Base-by-base conservation (phyloP, 2,113 vertebrate genomes). In the Tragelaphus imberbis region DNA sequence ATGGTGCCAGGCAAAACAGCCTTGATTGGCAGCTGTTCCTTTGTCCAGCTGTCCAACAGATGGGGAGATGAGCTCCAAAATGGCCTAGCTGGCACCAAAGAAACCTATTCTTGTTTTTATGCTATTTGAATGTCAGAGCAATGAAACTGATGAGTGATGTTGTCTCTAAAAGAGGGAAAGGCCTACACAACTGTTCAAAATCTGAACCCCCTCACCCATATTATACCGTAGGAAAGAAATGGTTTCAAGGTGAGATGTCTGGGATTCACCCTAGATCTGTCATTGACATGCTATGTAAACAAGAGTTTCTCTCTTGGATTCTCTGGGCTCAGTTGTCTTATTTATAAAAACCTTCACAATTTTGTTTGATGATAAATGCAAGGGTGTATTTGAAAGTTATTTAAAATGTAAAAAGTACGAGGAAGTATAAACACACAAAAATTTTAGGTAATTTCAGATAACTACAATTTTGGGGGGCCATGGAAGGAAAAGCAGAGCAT, bases 41-140 rank as follows among this genome's bases (percentile, higher is more conserved):
- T 89, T 55, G 65, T 91, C 88, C 96, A 97, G 94, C 94, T 97
- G 92, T 91, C 81, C 68, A 86, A 44, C 94, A 97, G 90, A 95
- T 85, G 91, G 81, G 51, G 25, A 80, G 47, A 95, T 80, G 84
- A 97, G 49, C 63, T 56, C 77, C 33, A 47, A 77, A 79, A 30
- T 13, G 33, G 36, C n/a, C 23, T 79, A 14, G 1, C 36, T 68
- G 82, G 84, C 77, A 95, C 15, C 68, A 75, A 86, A 16, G 40
- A 28, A 10, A 56, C 75, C 63, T 92, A 63, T 47, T 53, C 49
- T 15, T 47, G 23, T 75, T 47, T 75, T 82, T 25, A 28, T 77
- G 30, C 12, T 47, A 7, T 51, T 47, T 96, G 90, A 65, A 40
- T 94, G 90, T 68, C 30, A 79, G 40, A 94, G 44, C 40, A 58